Percentiles rank a stretch among this genome's conserved stretches.
These are phyloP conservation scores for Tokudaia muenninki DNA, from an alignment of 2,797 vertebrate genomes.

Conservation along the genomic window DNA sequence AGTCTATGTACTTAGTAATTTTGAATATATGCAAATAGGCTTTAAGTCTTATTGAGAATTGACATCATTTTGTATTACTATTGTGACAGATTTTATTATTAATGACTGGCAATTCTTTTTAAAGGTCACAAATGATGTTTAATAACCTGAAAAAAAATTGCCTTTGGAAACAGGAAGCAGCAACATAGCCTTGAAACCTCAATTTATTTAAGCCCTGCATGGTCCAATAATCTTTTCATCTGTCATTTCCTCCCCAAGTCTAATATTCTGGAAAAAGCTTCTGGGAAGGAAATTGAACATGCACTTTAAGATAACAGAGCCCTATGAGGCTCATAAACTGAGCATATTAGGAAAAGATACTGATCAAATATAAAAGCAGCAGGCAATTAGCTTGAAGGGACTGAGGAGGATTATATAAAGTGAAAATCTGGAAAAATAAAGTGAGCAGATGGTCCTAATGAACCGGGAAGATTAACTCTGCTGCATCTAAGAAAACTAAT, in stretches of 20 bases:
- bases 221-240: slow-evolving; percentile 83
- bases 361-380: slow-evolving; percentile 81
- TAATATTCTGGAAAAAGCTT: slow-evolving; percentile 82
- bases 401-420: slow-evolving; percentile 82
- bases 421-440: slow-evolving; percentile 79
- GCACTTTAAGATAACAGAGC: slow-evolving; percentile 75
- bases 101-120: slow-evolving; percentile 63
- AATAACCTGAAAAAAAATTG: slow-evolving; percentile 60
- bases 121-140: slow-evolving; percentile 81
- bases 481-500: slow-evolving; percentile 85
- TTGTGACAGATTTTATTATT: slow-evolving; percentile 67
- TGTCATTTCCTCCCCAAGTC: slow-evolving; percentile 72
- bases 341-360: slow-evolving; percentile 75
- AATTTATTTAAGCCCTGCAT: slow-evolving; percentile 75
- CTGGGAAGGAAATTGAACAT: slow-evolving; percentile 88
- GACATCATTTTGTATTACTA: slow-evolving; percentile 58
- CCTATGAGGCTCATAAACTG: slow-evolving; percentile 75
- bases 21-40: slow-evolving; percentile 21
- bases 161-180: slow-evolving; percentile 76
- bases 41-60: slow-evolving; percentile 65
- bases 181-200: slow-evolving; percentile 68
- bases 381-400: slow-evolving; percentile 85
- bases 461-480: slow-evolving; percentile 86
- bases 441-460: slow-evolving; percentile 86
- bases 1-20: slow-evolving; percentile 53